These are phyloP conservation scores for Ivindomyrus marchei DNA, from an alignment of 2,113 vertebrate genomes.

Conservation along the genomic window DNA sequence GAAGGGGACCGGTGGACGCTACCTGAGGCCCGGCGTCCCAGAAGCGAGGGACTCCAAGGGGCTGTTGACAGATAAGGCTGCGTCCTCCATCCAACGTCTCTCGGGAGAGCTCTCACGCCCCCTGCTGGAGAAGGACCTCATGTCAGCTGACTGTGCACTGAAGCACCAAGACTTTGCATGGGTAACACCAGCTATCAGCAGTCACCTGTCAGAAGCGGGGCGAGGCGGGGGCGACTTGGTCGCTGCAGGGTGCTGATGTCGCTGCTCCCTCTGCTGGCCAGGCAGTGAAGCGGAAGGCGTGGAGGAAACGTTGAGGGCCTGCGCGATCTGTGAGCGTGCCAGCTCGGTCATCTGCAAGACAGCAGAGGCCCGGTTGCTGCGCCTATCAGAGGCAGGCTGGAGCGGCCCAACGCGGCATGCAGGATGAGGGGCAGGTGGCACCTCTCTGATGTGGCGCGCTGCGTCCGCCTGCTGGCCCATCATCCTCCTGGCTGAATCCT, in stretches of 20 bases:
- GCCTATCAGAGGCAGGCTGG: not conserved
- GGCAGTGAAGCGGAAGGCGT: conserved; percentile 46
- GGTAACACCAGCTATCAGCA: not conserved
- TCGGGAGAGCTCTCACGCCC: conserved; percentile 54
- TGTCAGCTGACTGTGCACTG: not conserved
- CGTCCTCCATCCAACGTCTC: conserved; percentile 52
- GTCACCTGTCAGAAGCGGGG: conserved; percentile 66
- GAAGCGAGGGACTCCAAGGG: conserved; percentile 68
- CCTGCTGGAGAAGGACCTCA: conserved; percentile 42
- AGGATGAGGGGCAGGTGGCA: conserved; percentile 31
- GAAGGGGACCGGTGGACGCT: not conserved
- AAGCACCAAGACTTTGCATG: too few relatives aligned
- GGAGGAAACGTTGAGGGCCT: conserved; percentile 49
- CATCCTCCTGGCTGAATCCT: conserved; percentile 67
- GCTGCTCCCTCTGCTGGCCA: conserved; percentile 58
- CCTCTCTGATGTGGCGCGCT: conserved; percentile 74
- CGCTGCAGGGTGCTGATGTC: conserved; percentile 52
- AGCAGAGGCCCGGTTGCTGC: not conserved
- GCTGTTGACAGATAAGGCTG: conserved; percentile 60
- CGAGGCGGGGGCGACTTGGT: conserved; percentile 53
- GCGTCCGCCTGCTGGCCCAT: conserved; percentile 74
- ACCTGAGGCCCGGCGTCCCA: conserved; percentile 72
- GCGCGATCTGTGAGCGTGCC: conserved; percentile 59
- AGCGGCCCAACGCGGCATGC: not conserved
- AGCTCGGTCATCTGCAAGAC: conserved; percentile 73